Evolutionary conservation across 2,888 invertebrate genomes (phyloP), one percentile per base, ranked within the genome.

Genomic region (Hirtodrosophila duncani): DNA sequence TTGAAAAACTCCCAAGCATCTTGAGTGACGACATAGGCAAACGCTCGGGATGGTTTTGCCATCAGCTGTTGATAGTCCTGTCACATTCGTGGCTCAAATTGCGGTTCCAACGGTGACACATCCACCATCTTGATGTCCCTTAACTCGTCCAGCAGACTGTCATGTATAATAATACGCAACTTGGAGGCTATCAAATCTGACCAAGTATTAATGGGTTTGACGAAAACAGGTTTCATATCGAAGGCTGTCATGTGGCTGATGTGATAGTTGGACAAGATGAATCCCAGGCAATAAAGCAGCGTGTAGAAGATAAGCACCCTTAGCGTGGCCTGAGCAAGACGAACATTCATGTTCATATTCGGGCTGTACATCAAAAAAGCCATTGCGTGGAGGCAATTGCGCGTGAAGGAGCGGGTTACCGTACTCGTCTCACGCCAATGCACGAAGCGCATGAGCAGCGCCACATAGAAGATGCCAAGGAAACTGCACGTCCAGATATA

Each of bases 171-270:
- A 3, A 85, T 78, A 3, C 66, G 60, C 10, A 85, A 18, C 3
- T 60, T 33, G 0, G 77, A 71, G 3, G 64, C 48, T 1, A 80
- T 57, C 1, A 85, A 24, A 34, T 85, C 82, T 1, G 50, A 21
- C 46, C 81, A 71, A 0, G 72, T 74, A n/a, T 83, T 67, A 2
- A 85, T 80, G 9, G 67, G 81, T 1, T 60, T 60, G 11, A 79
- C 63, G 10, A 84, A 85, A 1, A 85, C 69, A 2, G 84, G 85
- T 11, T 82, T 74, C 67, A 84, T 81, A 27, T 78, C 71, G 27
- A 67, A 85, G 6, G 82, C 67, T 0, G 85, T 84, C 59, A 85
- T 49, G 44, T 84, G 80, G 3, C 83, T 81, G 2, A 67, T 63
- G 42, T 85, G 82, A 20, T 81, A 83, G 29, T 67, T 72, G 20